Base-by-base conservation (phyloP, 2,113 vertebrate species). In the Cyprichromis sp. region DNA sequence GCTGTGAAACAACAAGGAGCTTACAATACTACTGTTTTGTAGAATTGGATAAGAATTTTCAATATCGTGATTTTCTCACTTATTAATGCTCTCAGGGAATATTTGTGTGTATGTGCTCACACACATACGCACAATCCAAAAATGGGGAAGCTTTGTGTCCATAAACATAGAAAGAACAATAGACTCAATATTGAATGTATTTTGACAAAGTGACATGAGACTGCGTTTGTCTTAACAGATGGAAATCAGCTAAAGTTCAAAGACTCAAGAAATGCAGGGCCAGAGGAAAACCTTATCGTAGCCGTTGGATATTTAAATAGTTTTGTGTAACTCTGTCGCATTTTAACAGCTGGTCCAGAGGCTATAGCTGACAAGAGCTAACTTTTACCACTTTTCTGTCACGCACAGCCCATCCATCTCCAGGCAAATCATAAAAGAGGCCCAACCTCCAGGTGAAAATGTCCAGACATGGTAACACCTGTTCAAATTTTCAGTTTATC, bases 401-500 rank as follows among this genome's bases (percentile, higher is more conserved):
- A 21, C 9, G 4, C 21, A 54, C 5, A 26, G 24, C 7, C 1
- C 31, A 31, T 81, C 19, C 50, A 42, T 42, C 63, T 76, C n/a
- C 29, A 36, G 73, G 63, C 19, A 31, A 45, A 82, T 50, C 31
- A 42, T 80, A 57, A n/a, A 36, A 59, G 11, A 29, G 42, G 21
- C 71, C 71, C 42, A 78, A 19, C 71, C 42, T 78, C 24, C 42
- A 78, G 71, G 71, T 31, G 4, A 50, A 36, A 76, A 47, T 19
- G 10, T 50, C 71, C 71, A 50, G 42, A 1, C 71, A 76, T 50
- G 3, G 26, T 31, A 78, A 78, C 71, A 31, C 71, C 26, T 78
- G 71, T 29, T 76, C 42, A 76, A 12, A 2, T 50, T 29, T 31
- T 50, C 71, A 50, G 24, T 17, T 76, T 50, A 50, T 12, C 16